Conservation (phyloP, 1,140 invertebrate species). For the Lordiphosa collinella region DNA sequence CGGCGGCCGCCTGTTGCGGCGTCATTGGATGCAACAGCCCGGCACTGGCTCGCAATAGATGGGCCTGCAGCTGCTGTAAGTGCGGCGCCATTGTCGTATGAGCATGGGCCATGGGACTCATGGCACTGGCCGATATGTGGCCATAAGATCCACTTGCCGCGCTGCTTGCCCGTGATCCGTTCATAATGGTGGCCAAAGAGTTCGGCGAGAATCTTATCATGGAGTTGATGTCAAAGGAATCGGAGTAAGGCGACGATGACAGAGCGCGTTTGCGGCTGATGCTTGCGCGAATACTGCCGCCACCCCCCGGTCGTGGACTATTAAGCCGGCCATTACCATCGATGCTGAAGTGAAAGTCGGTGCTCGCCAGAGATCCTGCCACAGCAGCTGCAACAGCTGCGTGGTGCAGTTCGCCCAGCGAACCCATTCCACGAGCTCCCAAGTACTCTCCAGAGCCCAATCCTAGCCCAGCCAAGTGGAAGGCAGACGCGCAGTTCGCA, state of each 20-base stretch:
- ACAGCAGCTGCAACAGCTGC: slow-evolving; percentile 66
- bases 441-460: slow-evolving; percentile 72
- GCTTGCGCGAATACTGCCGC: slow-evolving; percentile 82
- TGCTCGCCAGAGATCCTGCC: slow-evolving; percentile 84
- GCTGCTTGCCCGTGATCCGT: slow-evolving; percentile 91
- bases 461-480: slow-evolving; percentile 67
- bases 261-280: slow-evolving; percentile 93
- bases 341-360: slow-evolving; percentile 87
- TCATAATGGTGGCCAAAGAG: slow-evolving; percentile 93
- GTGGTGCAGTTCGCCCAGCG: slow-evolving; percentile 66
- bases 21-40: slow-evolving; percentile 82
- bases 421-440: slow-evolving; percentile 47
- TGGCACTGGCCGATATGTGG: slow-evolving; percentile 91
- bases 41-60: slow-evolving; percentile 84
- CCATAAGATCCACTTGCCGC: slow-evolving; percentile 94
- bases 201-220: slow-evolving; percentile 97
- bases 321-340: slow-evolving; percentile 82
- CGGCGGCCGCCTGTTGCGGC: slow-evolving; percentile 79
- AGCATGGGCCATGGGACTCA: slow-evolving; percentile 82
- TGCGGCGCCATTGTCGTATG: slow-evolving; percentile 84
- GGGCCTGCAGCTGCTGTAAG: slow-evolving; percentile 88
- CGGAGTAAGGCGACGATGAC: slow-evolving; percentile 96
- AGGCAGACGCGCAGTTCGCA: slow-evolving; percentile 56
- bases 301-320: slow-evolving; percentile 80
- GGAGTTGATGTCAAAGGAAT: slow-evolving; percentile 95